These are phyloP conservation scores for Calidris pugnax DNA, from an alignment of 2,113 vertebrate genomes.

Conservation along the genomic window DNA sequence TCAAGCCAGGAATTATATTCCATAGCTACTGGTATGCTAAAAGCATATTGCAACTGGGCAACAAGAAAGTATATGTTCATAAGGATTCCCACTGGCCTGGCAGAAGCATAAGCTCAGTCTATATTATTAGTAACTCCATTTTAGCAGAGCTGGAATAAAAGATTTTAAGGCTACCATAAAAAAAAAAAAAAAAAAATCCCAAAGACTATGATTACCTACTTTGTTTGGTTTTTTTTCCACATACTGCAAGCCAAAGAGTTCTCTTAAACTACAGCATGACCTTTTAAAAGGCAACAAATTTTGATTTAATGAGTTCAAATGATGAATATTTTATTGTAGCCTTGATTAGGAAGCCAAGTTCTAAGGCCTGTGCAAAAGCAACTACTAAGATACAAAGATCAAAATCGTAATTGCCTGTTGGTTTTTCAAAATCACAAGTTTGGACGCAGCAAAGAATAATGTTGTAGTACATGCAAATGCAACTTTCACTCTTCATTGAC, in stretches of 20 bases:
- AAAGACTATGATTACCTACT: not conserved
- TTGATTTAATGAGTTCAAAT: not conserved
- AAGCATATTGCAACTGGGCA: not conserved
- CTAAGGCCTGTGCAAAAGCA: not conserved
- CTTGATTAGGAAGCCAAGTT: not conserved
- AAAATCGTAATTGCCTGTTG: not conserved
- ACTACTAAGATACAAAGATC: not conserved
- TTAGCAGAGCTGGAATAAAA: not conserved
- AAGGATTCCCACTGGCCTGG: not conserved
- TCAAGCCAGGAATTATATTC: not conserved
- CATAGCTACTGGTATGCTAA: not conserved
- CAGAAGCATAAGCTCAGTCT: not conserved
- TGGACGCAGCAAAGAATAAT: not conserved
- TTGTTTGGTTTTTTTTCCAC: not conserved
- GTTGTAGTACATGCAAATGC: not conserved
- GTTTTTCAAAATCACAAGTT: not conserved
- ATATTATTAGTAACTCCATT: not conserved
- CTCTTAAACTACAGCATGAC: not conserved
- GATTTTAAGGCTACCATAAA: not conserved
- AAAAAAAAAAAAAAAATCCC: not conserved
- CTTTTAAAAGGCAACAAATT: slow-evolving; percentile 2
- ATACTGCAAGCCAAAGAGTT: not conserved
- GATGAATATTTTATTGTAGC: slow-evolving; percentile 1
- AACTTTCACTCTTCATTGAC: not conserved
- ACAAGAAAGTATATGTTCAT: not conserved